These are phyloP conservation scores for Achroia grisella DNA, from an alignment of 1,140 invertebrate species.

Conservation along the genomic window DNA sequence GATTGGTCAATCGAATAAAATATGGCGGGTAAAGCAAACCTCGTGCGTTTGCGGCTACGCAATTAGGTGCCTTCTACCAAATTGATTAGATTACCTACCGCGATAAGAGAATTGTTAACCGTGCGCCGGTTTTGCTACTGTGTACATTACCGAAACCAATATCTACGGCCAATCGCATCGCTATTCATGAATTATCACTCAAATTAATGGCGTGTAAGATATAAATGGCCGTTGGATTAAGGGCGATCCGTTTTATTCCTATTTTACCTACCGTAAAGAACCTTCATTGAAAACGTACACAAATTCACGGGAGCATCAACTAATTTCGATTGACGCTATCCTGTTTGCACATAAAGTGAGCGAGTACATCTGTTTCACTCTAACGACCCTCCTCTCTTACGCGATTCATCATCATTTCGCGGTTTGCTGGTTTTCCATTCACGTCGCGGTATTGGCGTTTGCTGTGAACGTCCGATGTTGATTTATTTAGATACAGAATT, in stretches of 20 bases:
- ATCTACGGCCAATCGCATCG: constrained; percentile 56
- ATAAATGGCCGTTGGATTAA: constrained; percentile 69
- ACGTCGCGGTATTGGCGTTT: constrained; percentile 23
- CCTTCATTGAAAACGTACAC: constrained; percentile 70
- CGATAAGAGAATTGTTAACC: constrained; percentile 36
- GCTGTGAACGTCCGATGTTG: constrained; percentile 14
- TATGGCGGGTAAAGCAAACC: constrained; percentile 1
- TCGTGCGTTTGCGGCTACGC: too few species aligned
- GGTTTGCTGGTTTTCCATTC: constrained; percentile 63
- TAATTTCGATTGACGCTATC: constrained; percentile 54
- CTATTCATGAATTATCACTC: constrained; percentile 62
- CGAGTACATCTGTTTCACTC: constrained; percentile 32
- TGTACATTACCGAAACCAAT: constrained; percentile 26
- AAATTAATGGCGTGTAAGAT: constrained; percentile 72
- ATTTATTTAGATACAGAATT: constrained; percentile 20
- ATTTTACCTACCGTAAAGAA: constrained; percentile 70
- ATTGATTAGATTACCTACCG: constrained; percentile 26
- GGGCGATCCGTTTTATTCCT: constrained; percentile 66
- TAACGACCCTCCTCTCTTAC: constrained; percentile 45
- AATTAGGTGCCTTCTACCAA: background rate
- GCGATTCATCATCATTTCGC: constrained; percentile 69
- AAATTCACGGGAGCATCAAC: constrained; percentile 62
- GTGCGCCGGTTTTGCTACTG: constrained; percentile 33
- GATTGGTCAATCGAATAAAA: background rate
- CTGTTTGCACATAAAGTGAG: constrained; percentile 21